phyloP scores from a whole-genome alignment of 2,113 vertebrate genomes.

The Neogale vison region DNA sequence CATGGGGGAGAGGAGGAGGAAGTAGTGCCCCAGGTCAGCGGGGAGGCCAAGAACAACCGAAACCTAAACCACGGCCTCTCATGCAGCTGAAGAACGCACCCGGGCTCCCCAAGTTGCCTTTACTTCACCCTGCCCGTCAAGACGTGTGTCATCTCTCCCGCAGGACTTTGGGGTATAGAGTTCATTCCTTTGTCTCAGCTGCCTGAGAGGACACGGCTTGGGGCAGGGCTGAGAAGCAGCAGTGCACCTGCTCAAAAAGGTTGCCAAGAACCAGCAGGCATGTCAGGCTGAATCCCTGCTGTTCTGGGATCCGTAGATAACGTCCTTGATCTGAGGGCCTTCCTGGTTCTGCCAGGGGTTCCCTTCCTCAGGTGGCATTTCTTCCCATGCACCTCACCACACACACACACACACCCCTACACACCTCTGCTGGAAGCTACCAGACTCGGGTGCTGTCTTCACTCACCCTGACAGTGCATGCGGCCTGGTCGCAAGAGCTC shows the following conservation, averaged over 20 bases:
- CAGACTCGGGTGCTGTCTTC: neutral
- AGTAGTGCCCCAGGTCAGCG: constrained; percentile 79
- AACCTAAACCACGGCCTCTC: constrained; percentile 75
- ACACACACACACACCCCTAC: no score
- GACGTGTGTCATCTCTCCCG: constrained; percentile 61
- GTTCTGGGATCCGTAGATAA: neutral
- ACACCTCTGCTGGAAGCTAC: neutral
- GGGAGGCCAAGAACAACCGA: constrained; percentile 84
- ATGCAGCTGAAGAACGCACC: constrained; percentile 70
- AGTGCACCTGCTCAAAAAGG: constrained; percentile 73
- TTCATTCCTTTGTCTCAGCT: constrained; percentile 72
- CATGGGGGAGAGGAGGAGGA: constrained; percentile 53
- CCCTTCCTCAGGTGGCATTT: neutral
- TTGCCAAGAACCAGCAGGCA: constrained; percentile 63
- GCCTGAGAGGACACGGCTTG: constrained; percentile 57
- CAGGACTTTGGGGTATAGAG: constrained; percentile 68
- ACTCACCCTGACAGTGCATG: accelerated
- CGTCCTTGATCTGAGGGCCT: neutral
- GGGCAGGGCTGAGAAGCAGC: constrained; percentile 59
- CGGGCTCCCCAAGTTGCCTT: constrained; percentile 61
- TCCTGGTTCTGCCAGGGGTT: neutral
- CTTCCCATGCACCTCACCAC: neutral
- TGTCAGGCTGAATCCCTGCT: neutral
- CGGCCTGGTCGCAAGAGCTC: accelerated
- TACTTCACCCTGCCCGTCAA: constrained; percentile 70